Evolutionary conservation across 2,797 vertebrate genomes (phyloP).

Genomic region (Labroides dimidiatus): DNA sequence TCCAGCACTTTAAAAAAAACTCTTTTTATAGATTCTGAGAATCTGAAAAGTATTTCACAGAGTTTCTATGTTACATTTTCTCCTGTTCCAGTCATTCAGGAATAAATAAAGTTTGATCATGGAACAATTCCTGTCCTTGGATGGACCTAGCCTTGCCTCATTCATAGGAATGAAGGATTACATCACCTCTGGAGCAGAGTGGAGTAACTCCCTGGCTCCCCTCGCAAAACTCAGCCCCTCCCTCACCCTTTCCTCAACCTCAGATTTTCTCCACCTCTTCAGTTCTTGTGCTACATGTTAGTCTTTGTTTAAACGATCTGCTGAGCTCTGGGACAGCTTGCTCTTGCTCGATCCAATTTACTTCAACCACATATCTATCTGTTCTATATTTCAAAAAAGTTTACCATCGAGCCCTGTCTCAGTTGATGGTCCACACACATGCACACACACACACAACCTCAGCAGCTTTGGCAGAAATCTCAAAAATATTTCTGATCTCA

Average conservation of each 20-base stretch:
- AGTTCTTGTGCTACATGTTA: constrained; percentile 6
- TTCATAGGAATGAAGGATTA: constrained; percentile 64
- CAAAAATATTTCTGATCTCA: background rate
- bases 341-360: background rate
- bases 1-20: too few relatives aligned
- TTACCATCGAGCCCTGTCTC: background rate
- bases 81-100: constrained; percentile 51
- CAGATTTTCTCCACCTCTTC: constrained; percentile 4
- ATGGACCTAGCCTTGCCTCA: constrained; percentile 51
- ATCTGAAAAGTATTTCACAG: background rate
- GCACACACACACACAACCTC: background rate
- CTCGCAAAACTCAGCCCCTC: constrained; percentile 27
- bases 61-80: constrained; percentile 22
- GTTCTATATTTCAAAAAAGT: background rate
- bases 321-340: constrained; percentile 8
- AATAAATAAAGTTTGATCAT: constrained; percentile 51
- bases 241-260: constrained; percentile 11
- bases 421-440: background rate
- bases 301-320: background rate
- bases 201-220: constrained; percentile 58
- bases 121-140: constrained; percentile 51
- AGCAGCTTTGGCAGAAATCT: background rate
- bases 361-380: background rate
- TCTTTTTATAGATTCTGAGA: background rate
- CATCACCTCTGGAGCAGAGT: constrained; percentile 60